Conservation (phyloP, 2,888 invertebrate genomes). For the Silvanus unidentatus region DNA sequence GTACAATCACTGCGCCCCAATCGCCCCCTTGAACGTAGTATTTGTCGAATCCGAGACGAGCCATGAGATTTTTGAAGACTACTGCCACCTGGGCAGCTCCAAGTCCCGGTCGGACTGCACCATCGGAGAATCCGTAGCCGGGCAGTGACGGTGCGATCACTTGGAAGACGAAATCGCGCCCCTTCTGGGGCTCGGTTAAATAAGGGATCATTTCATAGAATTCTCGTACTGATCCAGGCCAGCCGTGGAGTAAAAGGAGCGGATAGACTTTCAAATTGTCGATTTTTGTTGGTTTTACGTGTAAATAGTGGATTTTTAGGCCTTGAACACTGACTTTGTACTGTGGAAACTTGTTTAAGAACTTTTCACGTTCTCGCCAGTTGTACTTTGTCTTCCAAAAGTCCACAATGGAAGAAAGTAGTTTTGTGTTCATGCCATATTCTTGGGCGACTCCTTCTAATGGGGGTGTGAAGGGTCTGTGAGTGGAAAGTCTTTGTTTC, state of each 20-base stretch:
- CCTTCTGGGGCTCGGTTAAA: conserved; percentile 12
- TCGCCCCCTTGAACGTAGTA: conserved; percentile 76
- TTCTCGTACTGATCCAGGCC: conserved; percentile 81
- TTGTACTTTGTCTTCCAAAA: conserved; percentile 70
- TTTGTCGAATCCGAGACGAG: conserved; percentile 57
- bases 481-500: conserved; percentile 49
- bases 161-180: conserved; percentile 17
- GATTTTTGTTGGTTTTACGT: conserved; percentile 47
- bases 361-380: conserved; percentile 56
- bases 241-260: conserved; percentile 72
- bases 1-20: conserved; percentile 67
- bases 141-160: conserved; percentile 23
- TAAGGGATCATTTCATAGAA: conserved; percentile 52
- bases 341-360: conserved; percentile 55
- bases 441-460: conserved; percentile 63
- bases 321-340: conserved; percentile 9
- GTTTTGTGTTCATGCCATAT: conserved; percentile 72
- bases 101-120: conserved; percentile 57
- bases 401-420: conserved; percentile 58
- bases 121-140: conserved; percentile 40
- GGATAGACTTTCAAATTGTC: conserved; percentile 50
- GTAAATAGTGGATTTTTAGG: conserved; percentile 57
- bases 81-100: conserved; percentile 52
- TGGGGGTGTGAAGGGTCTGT: conserved; percentile 43
- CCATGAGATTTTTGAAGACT: conserved; percentile 62